Percentiles rank a stretch among this genome's conserved stretches.
Evolutionary conservation across 2,113 vertebrate species (phyloP).

Genomic region (Abramis brama): DNA sequence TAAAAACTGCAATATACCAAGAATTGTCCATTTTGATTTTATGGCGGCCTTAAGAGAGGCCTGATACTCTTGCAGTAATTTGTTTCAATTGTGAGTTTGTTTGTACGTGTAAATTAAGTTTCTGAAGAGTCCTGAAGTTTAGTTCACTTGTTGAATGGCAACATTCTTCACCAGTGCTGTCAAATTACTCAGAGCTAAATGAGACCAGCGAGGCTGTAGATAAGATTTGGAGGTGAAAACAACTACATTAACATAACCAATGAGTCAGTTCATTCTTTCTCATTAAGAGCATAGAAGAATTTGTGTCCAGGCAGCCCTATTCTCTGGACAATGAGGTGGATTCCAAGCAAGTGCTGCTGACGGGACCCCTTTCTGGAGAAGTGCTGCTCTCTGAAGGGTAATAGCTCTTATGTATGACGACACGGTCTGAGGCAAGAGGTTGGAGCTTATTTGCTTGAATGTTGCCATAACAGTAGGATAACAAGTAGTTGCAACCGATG

Average conservation of each 20-base stretch:
- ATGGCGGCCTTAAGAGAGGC: not conserved
- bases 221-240: conserved; percentile 70
- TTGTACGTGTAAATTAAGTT: conserved; percentile 62
- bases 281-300: conserved; percentile 71
- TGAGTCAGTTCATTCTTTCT: conserved; percentile 68
- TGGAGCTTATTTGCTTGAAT: conserved; percentile 69
- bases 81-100: conserved; percentile 53
- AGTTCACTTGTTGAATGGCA: conserved; percentile 61
- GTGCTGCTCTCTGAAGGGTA: conserved; percentile 65
- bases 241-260: conserved; percentile 73
- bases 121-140: conserved; percentile 54
- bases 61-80: not conserved
- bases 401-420: conserved; percentile 72
- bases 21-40: no score
- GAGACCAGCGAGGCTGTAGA: conserved; percentile 62
- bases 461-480: conserved; percentile 71
- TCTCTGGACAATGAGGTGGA: conserved; percentile 67
- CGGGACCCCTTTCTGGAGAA: conserved; percentile 61
- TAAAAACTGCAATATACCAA: no score
- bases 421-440: conserved; percentile 67
- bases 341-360: conserved; percentile 67
- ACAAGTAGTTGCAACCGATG: conserved; percentile 69
- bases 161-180: conserved; percentile 66
- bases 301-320: conserved; percentile 68
- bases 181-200: conserved; percentile 68